A percentile compares a stretch with the other conserved stretches of the same genome.
These are phyloP conservation scores for Parochlus steinenii DNA, from an alignment of 2,888 invertebrate genomes.

Conservation along the genomic window DNA sequence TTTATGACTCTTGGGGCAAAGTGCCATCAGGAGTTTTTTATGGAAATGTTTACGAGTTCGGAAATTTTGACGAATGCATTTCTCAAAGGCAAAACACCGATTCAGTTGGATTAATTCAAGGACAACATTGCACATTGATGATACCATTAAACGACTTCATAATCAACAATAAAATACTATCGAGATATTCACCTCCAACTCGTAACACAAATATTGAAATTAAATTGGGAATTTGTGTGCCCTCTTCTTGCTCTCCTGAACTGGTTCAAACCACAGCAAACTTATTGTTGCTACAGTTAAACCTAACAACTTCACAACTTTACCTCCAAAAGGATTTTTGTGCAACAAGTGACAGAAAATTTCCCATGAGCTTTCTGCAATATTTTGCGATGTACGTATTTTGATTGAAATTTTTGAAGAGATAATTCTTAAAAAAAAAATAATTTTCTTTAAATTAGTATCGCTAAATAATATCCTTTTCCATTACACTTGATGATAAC, in stretches of 20 bases:
- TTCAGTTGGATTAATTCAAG: background rate
- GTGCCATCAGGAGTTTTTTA: constrained; percentile 28
- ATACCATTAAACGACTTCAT: constrained; percentile 1
- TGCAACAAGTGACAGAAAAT: constrained; percentile 19
- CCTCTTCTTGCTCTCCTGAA: constrained; percentile 22
- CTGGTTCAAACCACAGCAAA: constrained; percentile 20
- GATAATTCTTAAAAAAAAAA: too few relatives aligned
- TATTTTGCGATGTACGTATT: constrained; percentile 26
- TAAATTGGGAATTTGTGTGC: constrained; percentile 25
- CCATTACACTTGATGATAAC: too few relatives aligned
- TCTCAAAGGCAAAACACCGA: constrained; percentile 17
- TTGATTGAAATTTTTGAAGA: too few relatives aligned
- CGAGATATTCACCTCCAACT: background rate
- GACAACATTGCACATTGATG: constrained; percentile 3
- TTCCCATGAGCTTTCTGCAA: constrained; percentile 22
- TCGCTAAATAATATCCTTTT: too few relatives aligned
- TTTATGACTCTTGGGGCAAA: constrained; percentile 32
- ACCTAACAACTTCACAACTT: constrained; percentile 11
- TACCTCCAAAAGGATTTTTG: constrained; percentile 20
- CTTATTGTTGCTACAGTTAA: constrained; percentile 17
- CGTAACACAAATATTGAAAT: background rate
- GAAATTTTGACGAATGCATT: constrained; percentile 32
- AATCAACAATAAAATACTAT: too few relatives aligned
- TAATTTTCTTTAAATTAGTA: too few relatives aligned
- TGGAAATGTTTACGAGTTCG: constrained; percentile 30